Evolutionary conservation across 2,888 invertebrate species (phyloP).

Genomic region (Aphidoletes aphidimyza): DNA sequence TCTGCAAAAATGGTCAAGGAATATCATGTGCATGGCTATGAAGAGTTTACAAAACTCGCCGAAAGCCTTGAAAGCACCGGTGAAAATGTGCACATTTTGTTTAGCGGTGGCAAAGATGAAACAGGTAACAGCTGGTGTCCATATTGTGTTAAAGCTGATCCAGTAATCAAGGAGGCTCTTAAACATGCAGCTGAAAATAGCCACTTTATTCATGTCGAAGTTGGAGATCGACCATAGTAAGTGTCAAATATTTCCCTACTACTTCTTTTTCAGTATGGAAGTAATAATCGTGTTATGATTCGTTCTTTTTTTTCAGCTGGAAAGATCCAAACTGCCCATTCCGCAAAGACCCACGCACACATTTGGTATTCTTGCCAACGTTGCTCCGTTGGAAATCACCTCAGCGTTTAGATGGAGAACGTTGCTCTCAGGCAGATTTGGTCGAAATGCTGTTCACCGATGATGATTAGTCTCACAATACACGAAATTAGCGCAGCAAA

Average conservation of each 20-base stretch:
- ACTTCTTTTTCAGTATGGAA: slow-evolving; percentile 33
- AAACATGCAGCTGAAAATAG: slow-evolving; percentile 71
- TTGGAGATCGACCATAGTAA: slow-evolving; percentile 81
- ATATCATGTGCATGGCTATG: slow-evolving; percentile 66
- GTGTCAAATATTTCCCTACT: too few relatives aligned
- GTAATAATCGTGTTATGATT: slow-evolving; percentile 14
- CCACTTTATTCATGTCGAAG: slow-evolving; percentile 80
- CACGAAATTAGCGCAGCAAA: too few relatives aligned
- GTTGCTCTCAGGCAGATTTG: slow-evolving; percentile 78
- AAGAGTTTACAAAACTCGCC: slow-evolving; percentile 65
- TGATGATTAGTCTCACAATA: not conserved
- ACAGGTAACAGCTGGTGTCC: slow-evolving; percentile 87
- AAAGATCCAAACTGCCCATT: slow-evolving; percentile 84
- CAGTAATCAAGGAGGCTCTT: slow-evolving; percentile 78
- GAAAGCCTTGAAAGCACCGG: slow-evolving; percentile 63
- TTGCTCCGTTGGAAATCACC: slow-evolving; percentile 81
- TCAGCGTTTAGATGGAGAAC: slow-evolving; percentile 81
- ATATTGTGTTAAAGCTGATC: slow-evolving; percentile 88
- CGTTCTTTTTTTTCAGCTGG: slow-evolving; percentile 70
- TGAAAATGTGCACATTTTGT: slow-evolving; percentile 64
- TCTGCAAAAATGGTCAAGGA: slow-evolving; percentile 64
- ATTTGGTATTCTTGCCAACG: slow-evolving; percentile 84
- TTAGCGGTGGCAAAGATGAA: slow-evolving; percentile 66
- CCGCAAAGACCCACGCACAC: slow-evolving; percentile 77
- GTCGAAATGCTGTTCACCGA: slow-evolving; percentile 79